Percentiles rank a stretch among this genome's conserved stretches.
phyloP scores from a whole-genome alignment of 2,888 invertebrate species.

The Drosophila testacea region DNA sequence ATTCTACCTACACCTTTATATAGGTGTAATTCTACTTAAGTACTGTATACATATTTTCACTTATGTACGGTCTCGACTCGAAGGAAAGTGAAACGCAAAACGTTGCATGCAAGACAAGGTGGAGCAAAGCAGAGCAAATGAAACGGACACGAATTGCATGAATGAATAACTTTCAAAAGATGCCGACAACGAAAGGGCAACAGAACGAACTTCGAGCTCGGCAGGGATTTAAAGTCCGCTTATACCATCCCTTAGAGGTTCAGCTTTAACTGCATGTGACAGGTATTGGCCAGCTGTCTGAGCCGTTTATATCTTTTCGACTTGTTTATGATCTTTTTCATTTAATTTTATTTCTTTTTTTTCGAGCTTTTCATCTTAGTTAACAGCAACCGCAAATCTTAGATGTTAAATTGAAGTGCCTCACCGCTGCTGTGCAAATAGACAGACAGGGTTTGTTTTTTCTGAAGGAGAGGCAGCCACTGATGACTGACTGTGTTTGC shows the following conservation, averaged over 20 bases:
- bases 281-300: slow-evolving; percentile 44
- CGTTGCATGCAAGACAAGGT: slow-evolving; percentile 61
- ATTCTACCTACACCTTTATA: slow-evolving; percentile 52
- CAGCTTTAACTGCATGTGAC: slow-evolving; percentile 27
- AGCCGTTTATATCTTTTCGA: slow-evolving; percentile 29
- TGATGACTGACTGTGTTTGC: slow-evolving; percentile 42
- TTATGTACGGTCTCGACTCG: slow-evolving; percentile 10
- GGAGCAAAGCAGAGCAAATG: slow-evolving; percentile 40
- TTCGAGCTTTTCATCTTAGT: slow-evolving; percentile 21
- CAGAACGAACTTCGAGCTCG: not conserved
- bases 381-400: slow-evolving; percentile 37
- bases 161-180: slow-evolving; percentile 56
- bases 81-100: slow-evolving; percentile 55
- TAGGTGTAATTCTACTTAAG: slow-evolving; percentile 14
- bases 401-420: slow-evolving; percentile 37
- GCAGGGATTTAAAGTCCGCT: slow-evolving; percentile 14
- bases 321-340: slow-evolving; percentile 17
- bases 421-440: slow-evolving; percentile 53
- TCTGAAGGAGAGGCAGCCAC: slow-evolving; percentile 14
- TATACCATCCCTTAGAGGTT: slow-evolving; percentile 27
- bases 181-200: slow-evolving; percentile 23
- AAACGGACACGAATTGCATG: slow-evolving; percentile 58
- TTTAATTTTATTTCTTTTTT: slow-evolving; percentile 11
- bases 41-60: slow-evolving; percentile 15
- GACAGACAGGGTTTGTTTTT: not conserved